Conservation (phyloP, 2,888 invertebrate species). For the Busseola fusca region DNA sequence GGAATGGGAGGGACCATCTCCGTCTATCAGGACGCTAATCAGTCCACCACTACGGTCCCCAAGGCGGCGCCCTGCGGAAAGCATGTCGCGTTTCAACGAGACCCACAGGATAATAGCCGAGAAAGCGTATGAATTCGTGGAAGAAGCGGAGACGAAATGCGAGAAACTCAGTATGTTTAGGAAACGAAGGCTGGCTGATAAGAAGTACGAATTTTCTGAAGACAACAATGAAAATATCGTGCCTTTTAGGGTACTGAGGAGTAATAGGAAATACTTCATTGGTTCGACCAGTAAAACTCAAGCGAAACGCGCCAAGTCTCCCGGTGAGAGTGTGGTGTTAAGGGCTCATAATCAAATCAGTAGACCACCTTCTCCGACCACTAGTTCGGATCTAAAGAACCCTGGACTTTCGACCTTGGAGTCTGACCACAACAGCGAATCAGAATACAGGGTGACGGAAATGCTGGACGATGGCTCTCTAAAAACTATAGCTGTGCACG, state of each 20-base stretch:
- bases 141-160: conserved; percentile 94
- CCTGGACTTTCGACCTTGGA: conserved; percentile 72
- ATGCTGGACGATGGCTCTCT: conserved; percentile 87
- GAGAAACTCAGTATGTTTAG: conserved; percentile 96
- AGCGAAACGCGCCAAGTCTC: conserved; percentile 80
- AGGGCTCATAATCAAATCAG: conserved; percentile 85
- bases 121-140: conserved; percentile 95
- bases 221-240: conserved; percentile 92
- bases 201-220: conserved; percentile 97
- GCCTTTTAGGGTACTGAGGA: conserved; percentile 90
- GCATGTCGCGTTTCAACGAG: conserved; percentile 87
- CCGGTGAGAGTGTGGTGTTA: conserved; percentile 83
- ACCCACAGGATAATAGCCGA: conserved; percentile 90
- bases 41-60: conserved; percentile 86
- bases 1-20: conserved; percentile 87
- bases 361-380: conserved; percentile 77
- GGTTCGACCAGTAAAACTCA: conserved; percentile 78
- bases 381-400: conserved; percentile 73
- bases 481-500: conserved; percentile 86
- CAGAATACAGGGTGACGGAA: conserved; percentile 85
- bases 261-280: conserved; percentile 87
- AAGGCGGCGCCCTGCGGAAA: conserved; percentile 83
- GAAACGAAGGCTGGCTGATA: conserved; percentile 95
- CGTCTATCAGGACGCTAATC: conserved; percentile 84
- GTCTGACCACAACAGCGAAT: conserved; percentile 83